Evolutionary conservation across 1,140 invertebrate genomes (phyloP), one percentile per base, ranked within the genome.

Genomic region (Polyergus mexicanus): DNA sequence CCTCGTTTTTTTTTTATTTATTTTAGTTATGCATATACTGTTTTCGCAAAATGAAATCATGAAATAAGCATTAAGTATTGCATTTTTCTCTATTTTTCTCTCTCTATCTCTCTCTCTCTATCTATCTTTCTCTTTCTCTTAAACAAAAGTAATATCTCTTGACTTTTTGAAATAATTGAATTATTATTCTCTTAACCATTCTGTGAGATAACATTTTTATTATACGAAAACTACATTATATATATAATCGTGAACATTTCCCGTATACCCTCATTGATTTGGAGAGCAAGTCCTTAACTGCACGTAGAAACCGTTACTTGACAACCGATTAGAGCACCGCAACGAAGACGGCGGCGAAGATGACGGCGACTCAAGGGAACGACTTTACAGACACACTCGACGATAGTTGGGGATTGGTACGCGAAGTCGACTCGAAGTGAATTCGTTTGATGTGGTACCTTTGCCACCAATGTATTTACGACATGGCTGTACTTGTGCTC

Each of bases 351-450:
- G 62, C 54, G 76, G 16, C 47, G 51, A 66, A 63, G 76, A 71
- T 63, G 58, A 65, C 41, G 68, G 38, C 54, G 76, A 85, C 35
- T 84, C 51, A 62, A 85, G 86, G 60, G 84, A 74, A 85, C 62
- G 85, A 84, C 62, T 84, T 78, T 76, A 63, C 74, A 63, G 51
- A 62, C 69, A 16, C 7, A 77, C 47, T 75, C 60, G 25, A 87
- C 65, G 80, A 90, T 90, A 89, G 89, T 89, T 89, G 88, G 74
- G 86, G 88, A 89, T 89, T 89, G 80, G 74, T 51, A 76, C 69
- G 68, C 75, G 63, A 89, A 71, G 75, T 75, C 68, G 80, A n/a
- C 72, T 86, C 38, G 38, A n/a, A 6, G 56, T 22, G 35, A 35
- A 22, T 38, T 19, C 68, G 86, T 89, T 89, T 89, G 85, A 90